phyloP scores from a whole-genome alignment of 2,797 vertebrate species.

The Micromesistius poutassou region DNA sequence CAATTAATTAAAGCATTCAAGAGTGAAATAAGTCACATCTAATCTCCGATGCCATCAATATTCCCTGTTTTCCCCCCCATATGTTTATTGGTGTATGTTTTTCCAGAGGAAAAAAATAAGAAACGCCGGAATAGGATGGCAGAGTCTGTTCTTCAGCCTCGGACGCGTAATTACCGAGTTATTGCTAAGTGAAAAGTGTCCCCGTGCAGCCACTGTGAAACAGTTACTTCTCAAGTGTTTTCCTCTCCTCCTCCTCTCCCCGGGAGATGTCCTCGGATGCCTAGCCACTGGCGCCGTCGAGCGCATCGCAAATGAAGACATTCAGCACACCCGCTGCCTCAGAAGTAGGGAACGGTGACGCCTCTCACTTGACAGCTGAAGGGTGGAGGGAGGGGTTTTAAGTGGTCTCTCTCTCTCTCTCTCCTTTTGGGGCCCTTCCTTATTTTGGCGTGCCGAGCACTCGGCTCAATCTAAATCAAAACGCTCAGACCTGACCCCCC shows the following conservation, averaged over 20 bases:
- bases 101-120: constrained; percentile 37
- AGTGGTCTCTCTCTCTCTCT: constrained; percentile 44
- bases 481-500: constrained; percentile 26
- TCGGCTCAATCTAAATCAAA: constrained; percentile 45
- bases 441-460: constrained; percentile 44
- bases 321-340: background rate
- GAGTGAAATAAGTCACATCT: constrained; percentile 55
- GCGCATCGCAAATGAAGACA: background rate
- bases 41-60: constrained; percentile 69
- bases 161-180: background rate
- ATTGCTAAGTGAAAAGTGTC: background rate
- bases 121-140: background rate
- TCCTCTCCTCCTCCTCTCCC: background rate
- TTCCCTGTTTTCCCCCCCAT: constrained; percentile 40
- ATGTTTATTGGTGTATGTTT: constrained; percentile 37
- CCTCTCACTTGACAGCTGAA: constrained; percentile 44
- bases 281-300: background rate
- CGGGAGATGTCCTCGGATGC: background rate
- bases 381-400: constrained; percentile 31
- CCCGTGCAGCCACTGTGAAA: background rate
- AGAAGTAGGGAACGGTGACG: constrained; percentile 31
- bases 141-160: background rate
- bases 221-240: background rate
- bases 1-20: constrained; percentile 51
- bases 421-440: constrained; percentile 42